Evolutionary conservation across 2,888 invertebrate species (phyloP).

Genomic region (Gnatocerus cornutus): DNA sequence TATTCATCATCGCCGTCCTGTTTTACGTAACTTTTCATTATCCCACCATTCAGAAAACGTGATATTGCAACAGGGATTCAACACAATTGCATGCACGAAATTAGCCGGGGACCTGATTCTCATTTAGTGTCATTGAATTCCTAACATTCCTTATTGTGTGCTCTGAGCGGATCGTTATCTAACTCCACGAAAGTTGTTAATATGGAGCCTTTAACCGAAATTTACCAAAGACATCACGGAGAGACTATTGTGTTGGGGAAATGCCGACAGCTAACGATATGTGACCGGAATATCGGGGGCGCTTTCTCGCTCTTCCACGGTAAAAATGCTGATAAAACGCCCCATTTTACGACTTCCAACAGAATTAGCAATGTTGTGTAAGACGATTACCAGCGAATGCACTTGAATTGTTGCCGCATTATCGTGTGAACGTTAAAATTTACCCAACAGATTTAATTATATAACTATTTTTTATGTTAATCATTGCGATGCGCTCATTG

Average conservation of each 20-base stretch:
- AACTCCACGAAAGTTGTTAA: conserved; percentile 8
- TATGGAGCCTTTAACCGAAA: conserved; percentile 17
- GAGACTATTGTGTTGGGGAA: conserved; percentile 24
- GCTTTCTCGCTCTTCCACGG: not conserved
- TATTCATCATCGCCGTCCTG: conserved; percentile 18
- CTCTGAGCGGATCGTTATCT: conserved; percentile 12
- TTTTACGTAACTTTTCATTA: conserved; percentile 21
- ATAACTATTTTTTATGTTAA: not conserved
- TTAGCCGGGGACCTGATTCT: not conserved
- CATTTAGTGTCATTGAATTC: not conserved
- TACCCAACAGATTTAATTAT: not conserved
- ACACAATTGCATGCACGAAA: conserved; percentile 5
- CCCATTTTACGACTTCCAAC: no score
- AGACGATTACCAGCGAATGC: no score
- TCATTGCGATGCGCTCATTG: no score
- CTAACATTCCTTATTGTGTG: conserved; percentile 3
- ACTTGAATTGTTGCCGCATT: not conserved
- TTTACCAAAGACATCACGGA: conserved; percentile 21
- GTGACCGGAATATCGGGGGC: conserved; percentile 22
- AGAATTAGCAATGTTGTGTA: no score
- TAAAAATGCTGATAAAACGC: not conserved
- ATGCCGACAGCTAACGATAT: conserved; percentile 12
- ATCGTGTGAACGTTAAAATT: conserved; percentile 2
- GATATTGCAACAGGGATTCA: not conserved
- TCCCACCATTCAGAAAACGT: conserved; percentile 5